Base-by-base conservation (phyloP, 2,888 invertebrate genomes). In the Aphodius granarius region DNA sequence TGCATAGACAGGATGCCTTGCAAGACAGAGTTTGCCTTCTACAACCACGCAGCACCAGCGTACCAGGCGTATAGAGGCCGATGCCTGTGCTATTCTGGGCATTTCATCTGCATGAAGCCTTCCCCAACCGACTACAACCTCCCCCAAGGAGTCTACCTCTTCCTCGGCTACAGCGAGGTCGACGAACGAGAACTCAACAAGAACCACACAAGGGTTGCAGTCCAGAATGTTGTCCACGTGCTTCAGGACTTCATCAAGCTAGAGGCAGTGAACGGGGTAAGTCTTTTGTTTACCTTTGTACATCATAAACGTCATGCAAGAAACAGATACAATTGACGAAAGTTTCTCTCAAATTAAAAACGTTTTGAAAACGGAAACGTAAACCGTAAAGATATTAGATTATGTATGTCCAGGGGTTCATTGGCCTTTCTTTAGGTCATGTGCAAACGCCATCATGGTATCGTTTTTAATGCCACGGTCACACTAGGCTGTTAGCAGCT, bases 101-200 rank as follows among this genome's bases (percentile, higher is more conserved):
- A 94, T 79, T 96, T 97, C 88, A 96, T 96, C 88, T 96, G 96
- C 88, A 95, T 96, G 94, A 92, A 95, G 83, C 96, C 96, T 75
- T 90, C 91, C 78, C 91, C 92, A 78, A 94, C 92, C 80, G 91
- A 94, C 83, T 95, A 94, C 88, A 92, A 90, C 83, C 89, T 94
- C 77, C 93, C 94, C 75, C 94, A 95, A 88, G 96, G 97, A 63
- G 93, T 96, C 63, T 97, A 95, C 88, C 90, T 97, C 79, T 93
- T 96, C 86, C 91, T 97, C 76, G 97, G 96, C 75, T 97, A 95
- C 88, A 96, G 96, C 83, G 93, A 95, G 77, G 93, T 94, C n/a
- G 96, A 97, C 86, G 96, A 97, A 87, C 91, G 92, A 0, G 86
- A 87, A 81, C 89, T 95, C 75, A 89, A 96, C 81, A 91, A 93